Conservation (phyloP, 2,888 invertebrate species). For the Eledone cirrhosa region DNA sequence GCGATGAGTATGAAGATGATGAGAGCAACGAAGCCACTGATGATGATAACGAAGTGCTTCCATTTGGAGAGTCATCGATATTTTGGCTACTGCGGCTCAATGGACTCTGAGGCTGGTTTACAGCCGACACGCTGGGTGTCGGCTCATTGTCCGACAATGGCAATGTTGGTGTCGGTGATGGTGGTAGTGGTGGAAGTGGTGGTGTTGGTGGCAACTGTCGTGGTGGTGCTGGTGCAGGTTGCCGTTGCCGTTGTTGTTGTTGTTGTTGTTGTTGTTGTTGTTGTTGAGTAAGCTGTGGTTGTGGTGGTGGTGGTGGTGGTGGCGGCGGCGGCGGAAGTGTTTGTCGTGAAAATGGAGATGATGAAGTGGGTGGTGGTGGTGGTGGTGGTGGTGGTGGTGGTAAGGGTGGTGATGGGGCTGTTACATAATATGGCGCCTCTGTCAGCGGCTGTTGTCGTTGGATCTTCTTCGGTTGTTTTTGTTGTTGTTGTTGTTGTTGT, state of each 20-base stretch:
- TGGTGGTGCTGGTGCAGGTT: neutral
- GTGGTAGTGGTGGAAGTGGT: constrained; percentile 30
- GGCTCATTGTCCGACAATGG: too few species aligned
- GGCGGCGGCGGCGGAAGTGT: neutral
- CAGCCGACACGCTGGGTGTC: too few species aligned
- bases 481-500: neutral
- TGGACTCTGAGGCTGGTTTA: too few species aligned
- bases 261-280: neutral
- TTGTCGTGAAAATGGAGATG: constrained; percentile 21
- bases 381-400: constrained; percentile 29
- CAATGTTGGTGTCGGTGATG: neutral
- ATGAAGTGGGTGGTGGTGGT: constrained; percentile 23
- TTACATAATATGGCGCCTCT: too few species aligned
- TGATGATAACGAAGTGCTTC: too few species aligned
- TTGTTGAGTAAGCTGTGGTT: neutral
- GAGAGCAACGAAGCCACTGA: too few species aligned
- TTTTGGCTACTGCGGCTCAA: too few species aligned
- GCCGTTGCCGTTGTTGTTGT: neutral
- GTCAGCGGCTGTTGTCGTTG: too few species aligned
- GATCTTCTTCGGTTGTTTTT: neutral
- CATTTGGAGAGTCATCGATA: too few species aligned
- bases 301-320: neutral
- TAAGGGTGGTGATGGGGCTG: neutral
- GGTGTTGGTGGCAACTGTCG: neutral
- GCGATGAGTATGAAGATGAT: too few species aligned